Evolutionary conservation across 2,797 vertebrate genomes (phyloP).

Genomic region (Euthynnus affinis): DNA sequence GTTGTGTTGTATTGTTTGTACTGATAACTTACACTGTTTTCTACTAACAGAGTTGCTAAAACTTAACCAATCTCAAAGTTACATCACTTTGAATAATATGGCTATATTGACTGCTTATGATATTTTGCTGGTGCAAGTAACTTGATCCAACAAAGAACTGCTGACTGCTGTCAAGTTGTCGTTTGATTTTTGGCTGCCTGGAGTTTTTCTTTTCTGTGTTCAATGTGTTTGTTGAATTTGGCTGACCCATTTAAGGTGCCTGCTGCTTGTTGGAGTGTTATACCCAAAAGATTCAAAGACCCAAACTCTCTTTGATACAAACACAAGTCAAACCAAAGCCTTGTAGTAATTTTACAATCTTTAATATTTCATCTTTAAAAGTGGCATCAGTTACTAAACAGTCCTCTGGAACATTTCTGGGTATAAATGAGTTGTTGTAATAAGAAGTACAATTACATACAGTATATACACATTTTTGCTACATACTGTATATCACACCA

Average conservation of each 20-base stretch:
- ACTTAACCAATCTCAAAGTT: not conserved
- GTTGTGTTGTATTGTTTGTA: no score
- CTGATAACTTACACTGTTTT: not conserved
- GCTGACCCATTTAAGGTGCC: not conserved
- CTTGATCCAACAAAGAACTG: not conserved
- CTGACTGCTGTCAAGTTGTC: constrained; percentile 23
- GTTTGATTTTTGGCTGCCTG: constrained; percentile 3
- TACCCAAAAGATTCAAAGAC: not conserved
- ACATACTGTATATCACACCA: constrained; percentile 52
- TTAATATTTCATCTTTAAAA: constrained; percentile 72
- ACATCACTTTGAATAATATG: not conserved
- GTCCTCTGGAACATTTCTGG: constrained; percentile 48
- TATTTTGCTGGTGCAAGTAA: not conserved
- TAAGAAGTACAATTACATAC: constrained; percentile 57
- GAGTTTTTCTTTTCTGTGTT: not conserved
- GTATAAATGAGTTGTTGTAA: constrained; percentile 57
- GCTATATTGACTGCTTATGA: not conserved
- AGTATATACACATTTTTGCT: constrained; percentile 59
- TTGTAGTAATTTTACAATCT: constrained; percentile 47
- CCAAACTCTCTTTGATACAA: constrained; percentile 17
- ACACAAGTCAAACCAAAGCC: constrained; percentile 35
- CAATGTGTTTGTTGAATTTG: not conserved
- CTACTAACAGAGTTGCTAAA: not conserved
- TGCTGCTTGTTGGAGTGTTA: not conserved
- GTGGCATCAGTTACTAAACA: constrained; percentile 62